phyloP scores from a whole-genome alignment of 2,797 vertebrate species.

The Kryptolebias ocellatus region DNA sequence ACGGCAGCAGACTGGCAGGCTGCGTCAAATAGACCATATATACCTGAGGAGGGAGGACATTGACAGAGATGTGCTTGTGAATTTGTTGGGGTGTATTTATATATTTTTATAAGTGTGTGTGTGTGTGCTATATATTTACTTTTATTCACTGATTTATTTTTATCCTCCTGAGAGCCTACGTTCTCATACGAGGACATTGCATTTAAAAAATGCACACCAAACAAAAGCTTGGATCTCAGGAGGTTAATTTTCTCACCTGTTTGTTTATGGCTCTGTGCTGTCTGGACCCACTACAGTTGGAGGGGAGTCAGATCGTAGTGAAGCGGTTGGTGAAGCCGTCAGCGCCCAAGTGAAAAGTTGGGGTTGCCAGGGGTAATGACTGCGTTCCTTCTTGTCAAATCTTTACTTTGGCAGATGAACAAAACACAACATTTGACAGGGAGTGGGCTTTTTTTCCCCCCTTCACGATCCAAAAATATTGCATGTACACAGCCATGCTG shows the following conservation, averaged over 20 bases:
- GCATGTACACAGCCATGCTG: constrained; percentile 66
- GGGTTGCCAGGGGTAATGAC: constrained; percentile 78
- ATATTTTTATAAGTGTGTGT: neutral
- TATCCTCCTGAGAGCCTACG: too few species aligned
- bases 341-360: constrained; percentile 71
- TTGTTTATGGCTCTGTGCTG: constrained; percentile 60
- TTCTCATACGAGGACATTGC: too few species aligned
- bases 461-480: constrained; percentile 77
- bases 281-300: constrained; percentile 46
- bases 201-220: too few species aligned
- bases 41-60: constrained; percentile 46
- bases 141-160: constrained; percentile 50
- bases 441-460: constrained; percentile 51
- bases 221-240: too few species aligned
- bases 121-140: constrained; percentile 31
- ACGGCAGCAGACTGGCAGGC: constrained; percentile 71
- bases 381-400: constrained; percentile 74
- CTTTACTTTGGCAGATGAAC: constrained; percentile 82
- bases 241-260: constrained; percentile 46
- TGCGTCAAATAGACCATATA: constrained; percentile 65
- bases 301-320: constrained; percentile 68
- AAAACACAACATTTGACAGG: constrained; percentile 76
- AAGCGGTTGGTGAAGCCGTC: constrained; percentile 67
- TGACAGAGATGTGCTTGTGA: constrained; percentile 27
- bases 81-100: constrained; percentile 32